A percentile compares a stretch with the other conserved stretches of the same genome.
Evolutionary conservation across 2,888 invertebrate species (phyloP).

Genomic region (Julus scandinavius): DNA sequence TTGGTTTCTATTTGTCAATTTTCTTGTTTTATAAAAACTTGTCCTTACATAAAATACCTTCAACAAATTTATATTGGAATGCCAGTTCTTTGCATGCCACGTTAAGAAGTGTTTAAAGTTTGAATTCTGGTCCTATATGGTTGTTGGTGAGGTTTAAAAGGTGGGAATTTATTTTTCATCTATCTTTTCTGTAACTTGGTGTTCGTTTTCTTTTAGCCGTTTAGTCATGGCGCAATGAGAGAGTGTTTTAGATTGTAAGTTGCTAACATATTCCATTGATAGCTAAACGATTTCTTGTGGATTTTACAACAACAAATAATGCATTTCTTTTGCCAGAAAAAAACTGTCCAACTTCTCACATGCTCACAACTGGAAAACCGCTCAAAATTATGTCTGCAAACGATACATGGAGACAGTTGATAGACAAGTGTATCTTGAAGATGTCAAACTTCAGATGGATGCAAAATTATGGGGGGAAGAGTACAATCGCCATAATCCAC

Average conservation of each 20-base stretch:
- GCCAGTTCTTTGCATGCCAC: background rate
- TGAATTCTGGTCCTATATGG: background rate
- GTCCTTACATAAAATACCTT: too few species aligned
- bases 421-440: conserved; percentile 69
- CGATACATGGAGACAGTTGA: conserved; percentile 69
- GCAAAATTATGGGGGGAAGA: conserved; percentile 73
- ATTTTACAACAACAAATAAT: background rate
- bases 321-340: conserved; percentile 64
- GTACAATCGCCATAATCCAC: conserved; percentile 71
- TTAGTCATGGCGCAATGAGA: conserved; percentile 71
- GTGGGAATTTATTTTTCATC: background rate
- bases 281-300: background rate
- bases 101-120: background rate
- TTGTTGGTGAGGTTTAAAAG: background rate
- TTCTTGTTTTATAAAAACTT: too few species aligned
- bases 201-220: conserved; percentile 64
- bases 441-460: conserved; percentile 72
- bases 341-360: conserved; percentile 67
- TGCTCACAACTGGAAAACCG: conserved; percentile 67
- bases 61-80: background rate
- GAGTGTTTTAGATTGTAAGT: conserved; percentile 70
- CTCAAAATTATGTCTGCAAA: conserved; percentile 71
- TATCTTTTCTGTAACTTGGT: conserved; percentile 23
- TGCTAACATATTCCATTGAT: background rate
- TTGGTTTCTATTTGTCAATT: too few species aligned